Evolutionary conservation across 2,888 invertebrate genomes (phyloP), one percentile per base, ranked within the genome.

Genomic region (Gari tellinella): DNA sequence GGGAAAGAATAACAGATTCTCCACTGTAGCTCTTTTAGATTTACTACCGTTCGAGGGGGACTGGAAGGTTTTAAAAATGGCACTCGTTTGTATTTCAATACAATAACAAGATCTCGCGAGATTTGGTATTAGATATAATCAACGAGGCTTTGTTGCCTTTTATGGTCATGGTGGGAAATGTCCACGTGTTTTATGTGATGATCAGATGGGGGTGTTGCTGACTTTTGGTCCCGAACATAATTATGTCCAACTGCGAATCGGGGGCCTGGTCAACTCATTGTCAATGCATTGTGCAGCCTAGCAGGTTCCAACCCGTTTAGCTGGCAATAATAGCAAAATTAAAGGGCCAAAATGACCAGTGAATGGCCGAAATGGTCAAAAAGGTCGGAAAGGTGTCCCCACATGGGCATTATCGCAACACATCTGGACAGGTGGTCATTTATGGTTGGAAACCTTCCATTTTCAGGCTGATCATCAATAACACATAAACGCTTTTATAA

Each of bases 281-380:
- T 48, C 12, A 12, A 48, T 19, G 26, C 26, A 23, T 49, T 43
- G 56, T 45, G 52, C 51, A 41, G 53, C 31, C 4, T 31, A 31
- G 31, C 31, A 31, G 31, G 31, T 31, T 31, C 31, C 15, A 52
- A 17, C 46, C 55, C 63, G 48, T 45, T 56, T 56, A 53, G 17
- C 52, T 41, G 57, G 49, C 45, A 53, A 53, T 63, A 63, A 69
- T 69, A 57, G 51, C 58, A 61, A 57, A 69, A 69, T 69, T 69
- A 69, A 58, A 69, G 69, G 23, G 23, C 31, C 5, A 31, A 31
- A 31, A 60, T 52, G 45, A 63, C 37, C 31, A 21, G 46, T 26
- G 52, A 63, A 17, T 41, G 48, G 48, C 56, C 43, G 41, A 55
- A 62, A 56, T 46, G 56, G 31, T 51, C 56, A 43, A 65, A 62